Base-by-base conservation (phyloP, 2,113 vertebrate species). In the Planiliza haematocheilus region DNA sequence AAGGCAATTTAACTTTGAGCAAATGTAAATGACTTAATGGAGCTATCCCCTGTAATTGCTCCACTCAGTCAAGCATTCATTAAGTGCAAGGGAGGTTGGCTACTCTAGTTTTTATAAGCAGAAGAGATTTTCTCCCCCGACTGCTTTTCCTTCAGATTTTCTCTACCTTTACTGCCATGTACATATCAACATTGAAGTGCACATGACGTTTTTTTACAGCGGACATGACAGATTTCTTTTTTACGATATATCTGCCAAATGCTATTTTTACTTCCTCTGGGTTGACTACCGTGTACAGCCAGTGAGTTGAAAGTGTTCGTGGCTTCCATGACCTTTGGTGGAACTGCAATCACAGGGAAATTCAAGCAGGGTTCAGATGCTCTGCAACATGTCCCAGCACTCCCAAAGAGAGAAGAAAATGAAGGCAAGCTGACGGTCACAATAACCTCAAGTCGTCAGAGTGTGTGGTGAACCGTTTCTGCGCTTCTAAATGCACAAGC, bases 11-110 rank as follows among this genome's bases (percentile, higher is more conserved):
- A 88, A 85, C 72, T 73, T 71, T 77, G 41, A 81, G 66, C 49
- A 75, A 85, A 89, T 86, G 86, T 67, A 83, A 86, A 88, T 72
- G 64, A 74, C 71, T 69, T 86, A 82, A 86, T 89, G 76, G 71
- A 81, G 73, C 81, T 50, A 72, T 88, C 68, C 71, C 24, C 80
- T 78, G 79, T 88, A 88, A 90, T 85, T 90, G 85, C 73, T 62
- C 66, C 73, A 79, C 77, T 91, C 75, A 86, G 59, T 86, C 81
- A 84, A 77, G 75, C 79, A 77, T 87, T 86, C 70, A 83, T 86
- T 87, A 83, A 73, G 75, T 69, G 68, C 63, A 20, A 21, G 65
- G 41, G 69, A 84, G 66, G 65, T 59, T 80, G 56, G 71, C 63
- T 74, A 68, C 55, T 53, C 73, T 41, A 38, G 18, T 39, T 69